Percentiles rank a stretch among this genome's conserved stretches.
phyloP scores from a whole-genome alignment of 2,113 vertebrate species.

The Plotosus lineatus region DNA sequence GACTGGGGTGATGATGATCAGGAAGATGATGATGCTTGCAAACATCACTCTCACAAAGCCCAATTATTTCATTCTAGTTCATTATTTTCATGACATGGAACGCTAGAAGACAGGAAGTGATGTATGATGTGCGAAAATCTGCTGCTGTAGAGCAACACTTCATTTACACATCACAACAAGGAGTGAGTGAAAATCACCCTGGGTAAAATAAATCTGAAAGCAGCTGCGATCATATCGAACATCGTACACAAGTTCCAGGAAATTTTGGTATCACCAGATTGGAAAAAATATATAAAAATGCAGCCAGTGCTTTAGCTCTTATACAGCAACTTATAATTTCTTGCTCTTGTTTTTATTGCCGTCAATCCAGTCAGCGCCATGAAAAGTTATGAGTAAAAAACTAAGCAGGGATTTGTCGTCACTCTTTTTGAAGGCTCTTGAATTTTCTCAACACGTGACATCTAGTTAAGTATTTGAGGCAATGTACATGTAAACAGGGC shows the following conservation, averaged over 20 bases:
- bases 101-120: not conserved
- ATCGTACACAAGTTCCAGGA: not conserved
- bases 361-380: no score
- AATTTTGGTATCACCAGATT: not conserved
- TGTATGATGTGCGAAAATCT: constrained; percentile 2
- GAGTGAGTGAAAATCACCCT: not conserved
- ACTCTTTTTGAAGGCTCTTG: no score
- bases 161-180: not conserved
- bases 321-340: no score
- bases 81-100: not conserved
- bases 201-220: not conserved
- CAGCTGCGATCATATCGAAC: not conserved
- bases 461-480: no score
- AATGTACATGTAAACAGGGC: no score
- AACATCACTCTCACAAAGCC: not conserved
- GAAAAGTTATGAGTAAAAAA: no score
- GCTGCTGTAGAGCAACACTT: not conserved
- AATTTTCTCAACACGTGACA: no score
- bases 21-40: not conserved
- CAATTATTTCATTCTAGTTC: no score
- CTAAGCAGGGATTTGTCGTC: no score
- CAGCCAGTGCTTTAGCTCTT: no score
- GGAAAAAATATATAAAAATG: no score
- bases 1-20: constrained; percentile 9
- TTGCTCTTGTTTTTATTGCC: no score